phyloP scores from a whole-genome alignment of 2,113 vertebrate species.

The Pseudopodoces humilis region DNA sequence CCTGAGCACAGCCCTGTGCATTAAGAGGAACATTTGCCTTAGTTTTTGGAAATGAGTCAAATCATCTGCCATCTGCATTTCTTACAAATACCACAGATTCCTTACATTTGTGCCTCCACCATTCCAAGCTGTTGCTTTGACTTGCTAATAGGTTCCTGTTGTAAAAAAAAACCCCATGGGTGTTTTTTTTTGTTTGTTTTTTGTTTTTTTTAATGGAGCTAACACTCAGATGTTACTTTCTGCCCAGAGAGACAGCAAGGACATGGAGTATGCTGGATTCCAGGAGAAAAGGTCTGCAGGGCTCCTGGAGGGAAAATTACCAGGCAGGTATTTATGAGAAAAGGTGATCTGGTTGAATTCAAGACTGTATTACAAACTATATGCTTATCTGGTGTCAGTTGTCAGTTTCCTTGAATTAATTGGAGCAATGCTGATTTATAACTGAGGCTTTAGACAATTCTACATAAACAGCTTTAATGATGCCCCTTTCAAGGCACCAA shows the following conservation, averaged over 20 bases:
- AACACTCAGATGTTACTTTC: not conserved
- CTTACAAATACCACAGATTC: constrained; percentile 62
- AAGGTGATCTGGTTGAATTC: not conserved
- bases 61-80: constrained; percentile 52
- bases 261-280: not conserved
- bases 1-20: not conserved
- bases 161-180: not conserved
- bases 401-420: constrained; percentile 9
- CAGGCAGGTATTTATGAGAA: not conserved
- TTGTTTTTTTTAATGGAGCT: not conserved
- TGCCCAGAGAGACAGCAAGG: not conserved
- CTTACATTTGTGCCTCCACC: constrained; percentile 37
- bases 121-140: constrained; percentile 54
- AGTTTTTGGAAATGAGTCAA: constrained; percentile 63
- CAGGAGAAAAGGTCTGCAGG: not conserved
- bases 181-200: not conserved
- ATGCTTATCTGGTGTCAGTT: not conserved
- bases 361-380: not conserved
- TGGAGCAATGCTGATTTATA: not conserved
- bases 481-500: not conserved
- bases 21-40: not conserved
- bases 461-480: not conserved
- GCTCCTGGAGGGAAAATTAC: not conserved
- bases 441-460: not conserved
- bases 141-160: constrained; percentile 38